These are phyloP conservation scores for Mesorhabditis spiculigera DNA, from an alignment of 2,888 invertebrate species.

Conservation along the genomic window DNA sequence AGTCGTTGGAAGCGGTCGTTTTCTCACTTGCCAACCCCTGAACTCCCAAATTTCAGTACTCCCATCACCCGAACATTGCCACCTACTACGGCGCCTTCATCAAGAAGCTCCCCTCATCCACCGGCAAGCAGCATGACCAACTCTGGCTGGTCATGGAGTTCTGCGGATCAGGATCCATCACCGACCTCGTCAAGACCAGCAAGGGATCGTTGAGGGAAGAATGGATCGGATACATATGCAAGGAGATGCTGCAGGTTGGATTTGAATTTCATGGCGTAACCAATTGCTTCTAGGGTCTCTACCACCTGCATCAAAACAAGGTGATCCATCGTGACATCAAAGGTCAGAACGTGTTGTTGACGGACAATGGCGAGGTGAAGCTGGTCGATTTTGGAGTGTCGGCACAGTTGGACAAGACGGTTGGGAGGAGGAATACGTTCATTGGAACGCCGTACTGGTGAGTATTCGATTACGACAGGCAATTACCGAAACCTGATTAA, in stretches of 20 bases:
- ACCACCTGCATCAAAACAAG: slow-evolving; percentile 95
- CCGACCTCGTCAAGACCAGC: slow-evolving; percentile 97
- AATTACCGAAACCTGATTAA: no score
- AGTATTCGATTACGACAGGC: slow-evolving; percentile 16
- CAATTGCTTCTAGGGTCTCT: slow-evolving; percentile 75
- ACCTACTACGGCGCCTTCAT: slow-evolving; percentile 99
- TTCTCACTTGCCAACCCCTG: no score
- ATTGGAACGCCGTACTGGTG: slow-evolving; percentile 74
- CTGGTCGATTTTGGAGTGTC: slow-evolving; percentile 99
- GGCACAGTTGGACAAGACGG: slow-evolving; percentile 96
- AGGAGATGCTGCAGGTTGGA: slow-evolving; percentile 70
- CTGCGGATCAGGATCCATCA: slow-evolving; percentile 97
- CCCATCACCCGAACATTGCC: slow-evolving; percentile 97
- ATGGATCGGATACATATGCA: slow-evolving; percentile 99
- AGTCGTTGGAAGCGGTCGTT: no score
- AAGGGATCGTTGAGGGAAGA: slow-evolving; percentile 97
- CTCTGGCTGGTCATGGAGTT: slow-evolving; percentile 98
- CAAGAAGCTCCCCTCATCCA: slow-evolving; percentile 77
- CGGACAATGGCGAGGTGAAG: slow-evolving; percentile 98
- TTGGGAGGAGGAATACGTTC: slow-evolving; percentile 96
- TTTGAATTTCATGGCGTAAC: background rate
- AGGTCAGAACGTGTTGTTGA: slow-evolving; percentile 95
- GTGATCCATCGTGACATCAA: slow-evolving; percentile 96
- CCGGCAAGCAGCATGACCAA: slow-evolving; percentile 89
- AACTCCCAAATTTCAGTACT: slow-evolving; percentile 69